Evolutionary conservation across 2,797 vertebrate genomes (phyloP).

Genomic region (Gouania willdenowi): DNA sequence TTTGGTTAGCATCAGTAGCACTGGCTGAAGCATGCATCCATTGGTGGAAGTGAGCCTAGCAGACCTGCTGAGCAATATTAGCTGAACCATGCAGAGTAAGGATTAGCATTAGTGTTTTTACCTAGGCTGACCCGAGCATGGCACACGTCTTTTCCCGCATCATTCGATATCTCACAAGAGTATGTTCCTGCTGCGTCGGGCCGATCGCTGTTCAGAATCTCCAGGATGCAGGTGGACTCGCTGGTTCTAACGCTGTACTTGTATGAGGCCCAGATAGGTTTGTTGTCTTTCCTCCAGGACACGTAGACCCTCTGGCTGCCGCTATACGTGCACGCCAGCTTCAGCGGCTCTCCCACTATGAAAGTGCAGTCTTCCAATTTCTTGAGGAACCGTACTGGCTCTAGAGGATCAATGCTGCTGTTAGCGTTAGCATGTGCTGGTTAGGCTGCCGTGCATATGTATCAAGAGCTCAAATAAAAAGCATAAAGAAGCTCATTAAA

Average conservation of each 20-base stretch:
- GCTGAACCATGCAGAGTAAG: neutral
- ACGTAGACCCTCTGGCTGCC: slow-evolving; percentile 82
- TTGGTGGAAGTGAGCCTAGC: neutral
- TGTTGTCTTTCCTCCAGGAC: slow-evolving; percentile 87
- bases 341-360: slow-evolving; percentile 80
- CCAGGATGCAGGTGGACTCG: slow-evolving; percentile 74
- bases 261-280: slow-evolving; percentile 81
- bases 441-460: neutral
- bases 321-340: slow-evolving; percentile 82
- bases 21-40: slow-evolving; percentile 4
- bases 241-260: slow-evolving; percentile 58
- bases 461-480: no score
- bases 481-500: no score
- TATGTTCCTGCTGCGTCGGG: slow-evolving; percentile 83
- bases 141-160: slow-evolving; percentile 81
- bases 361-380: slow-evolving; percentile 81
- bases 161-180: slow-evolving; percentile 84
- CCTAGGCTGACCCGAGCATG: slow-evolving; percentile 73
- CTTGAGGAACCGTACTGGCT: slow-evolving; percentile 79
- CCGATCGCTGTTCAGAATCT: slow-evolving; percentile 76
- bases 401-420: slow-evolving; percentile 44
- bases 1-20: slow-evolving; percentile 31
- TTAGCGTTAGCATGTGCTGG: slow-evolving; percentile 12
- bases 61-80: no score
- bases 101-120: slow-evolving; percentile 27